Base-by-base conservation (phyloP, 2,888 invertebrate genomes). In the Nemotelus nigrinus region DNA sequence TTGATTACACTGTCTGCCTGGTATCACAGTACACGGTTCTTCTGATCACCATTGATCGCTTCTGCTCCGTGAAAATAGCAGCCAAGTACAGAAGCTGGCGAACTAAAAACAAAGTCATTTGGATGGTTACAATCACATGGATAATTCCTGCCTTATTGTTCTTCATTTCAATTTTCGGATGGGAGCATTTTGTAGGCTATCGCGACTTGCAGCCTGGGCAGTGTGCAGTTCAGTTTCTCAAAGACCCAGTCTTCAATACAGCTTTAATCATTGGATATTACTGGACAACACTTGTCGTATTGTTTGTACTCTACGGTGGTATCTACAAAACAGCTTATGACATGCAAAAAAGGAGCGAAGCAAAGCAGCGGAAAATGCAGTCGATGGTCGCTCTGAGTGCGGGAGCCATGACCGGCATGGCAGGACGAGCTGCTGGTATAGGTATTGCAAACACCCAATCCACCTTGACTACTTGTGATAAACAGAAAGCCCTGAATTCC, bases 21-120 rank as follows among this genome's bases (percentile, higher is more conserved):
- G 98, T 98, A 47, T 99, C 99, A 6, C 99, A 99, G 87, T 99
- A 99, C 88, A 99, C 99, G 0, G 99, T 99, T 25, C 91, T 99
- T 78, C 91, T 99, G 80, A 99, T 99, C 84, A 99, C 99, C 48
- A 96, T 99, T 80, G 99, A 99, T 88, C 91, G 99, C 82, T 99
- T 97, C 88, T 99, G 99, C 88, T 98, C 98, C 48, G 99, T 99
- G 4, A 98, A 97, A 89, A 98, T 98, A 82, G 98, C 99, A 3
- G 97, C 99, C 10, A 94, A 94, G 83, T 99, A 99, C 85, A 91
- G 99, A 80, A 94, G 96, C 83, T 99, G 99, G 99, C 90, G 98
- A 43, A 98, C 98, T 3, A 96, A 97, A 84, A 93, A 93, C 80
- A 92, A 95, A 82, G 98, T 98, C 10, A 93, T 97, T 79, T 94